Percentiles rank a stretch among this genome's conserved stretches.
Evolutionary conservation across 1,140 invertebrate genomes (phyloP).

Genomic region (Anagrus nilaparvatae): DNA sequence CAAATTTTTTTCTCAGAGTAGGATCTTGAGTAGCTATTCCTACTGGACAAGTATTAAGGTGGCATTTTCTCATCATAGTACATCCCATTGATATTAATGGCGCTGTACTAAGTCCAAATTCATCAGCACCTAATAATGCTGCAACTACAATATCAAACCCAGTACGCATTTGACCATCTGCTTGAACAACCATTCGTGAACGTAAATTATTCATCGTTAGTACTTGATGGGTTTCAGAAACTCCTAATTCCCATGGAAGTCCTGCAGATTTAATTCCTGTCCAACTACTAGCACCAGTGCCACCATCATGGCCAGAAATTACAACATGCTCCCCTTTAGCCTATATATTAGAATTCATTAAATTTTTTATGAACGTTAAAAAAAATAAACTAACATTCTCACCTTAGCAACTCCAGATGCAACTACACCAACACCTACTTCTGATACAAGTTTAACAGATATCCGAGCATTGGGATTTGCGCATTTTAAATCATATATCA

Average conservation of each 20-base stretch:
- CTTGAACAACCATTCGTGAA: slow-evolving; percentile 89
- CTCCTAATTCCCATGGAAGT: slow-evolving; percentile 93
- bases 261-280: slow-evolving; percentile 93
- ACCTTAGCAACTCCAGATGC: slow-evolving; percentile 96
- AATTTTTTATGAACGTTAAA: neutral
- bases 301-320: slow-evolving; percentile 97
- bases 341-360: slow-evolving; percentile 32
- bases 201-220: slow-evolving; percentile 92
- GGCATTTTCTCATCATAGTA: slow-evolving; percentile 99
- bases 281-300: slow-evolving; percentile 96
- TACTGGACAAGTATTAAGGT: slow-evolving; percentile 98
- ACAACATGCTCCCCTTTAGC: slow-evolving; percentile 98
- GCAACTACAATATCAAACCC: slow-evolving; percentile 96
- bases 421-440: slow-evolving; percentile 96
- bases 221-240: slow-evolving; percentile 96
- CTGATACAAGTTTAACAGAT: slow-evolving; percentile 96
- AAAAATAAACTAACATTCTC: slow-evolving; percentile 16
- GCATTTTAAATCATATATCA: slow-evolving; percentile 98
- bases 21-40: slow-evolving; percentile 98
- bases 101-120: slow-evolving; percentile 98
- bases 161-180: slow-evolving; percentile 87
- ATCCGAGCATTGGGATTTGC: slow-evolving; percentile 92
- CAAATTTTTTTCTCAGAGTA: slow-evolving; percentile 88
- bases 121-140: slow-evolving; percentile 91
- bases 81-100: slow-evolving; percentile 95